Evolutionary conservation across 1,140 invertebrate genomes (phyloP), one percentile per base, ranked within the genome.

Genomic region (Drosophila mayri): DNA sequence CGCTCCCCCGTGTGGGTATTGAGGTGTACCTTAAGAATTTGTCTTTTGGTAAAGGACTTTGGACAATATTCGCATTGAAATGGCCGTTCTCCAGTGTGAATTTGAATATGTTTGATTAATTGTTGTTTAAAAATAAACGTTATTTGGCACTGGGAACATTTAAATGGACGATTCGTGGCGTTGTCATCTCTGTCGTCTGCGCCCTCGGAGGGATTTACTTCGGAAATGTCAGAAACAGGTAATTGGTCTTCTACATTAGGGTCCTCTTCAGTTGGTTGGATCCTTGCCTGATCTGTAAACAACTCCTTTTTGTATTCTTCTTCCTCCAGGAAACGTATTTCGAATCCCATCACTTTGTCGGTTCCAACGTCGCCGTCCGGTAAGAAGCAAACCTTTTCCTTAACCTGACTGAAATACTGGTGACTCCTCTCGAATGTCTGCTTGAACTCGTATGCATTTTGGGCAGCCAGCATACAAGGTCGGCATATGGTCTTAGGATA

Each of bases 381-480:
- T 20, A 35, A 14, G 2, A 5, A 5, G 12, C 14, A 5, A 0
- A 22, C 18, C 4, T 54, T 12, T 35, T 20, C 30, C 50, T 20
- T 10, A 18, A 16, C 22, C 4, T 37, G 32, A 54, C 50, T 16
- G 8, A 54, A 37, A 22, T 22, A 22, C 7, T 37, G 30, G 1
- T 54, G 32, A 37, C 32, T 54, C 4, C 7, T 54, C 12, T 54
- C 50, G 8, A 54, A 37, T 16, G 12, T 54, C 18, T 16, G 30
- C 32, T 54, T 54, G 18, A 54, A 54, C 9, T 37, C 12, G 20
- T 37, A 54, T 22, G 50, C 12, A 22, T 22, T 54, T 54, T 54
- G 30, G 0, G 50, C 50, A 37, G 35, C 7, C 18, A 20, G 32
- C 50, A 22, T 0, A 7, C 50, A 54, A 8, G 50, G 8, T 16